Evolutionary conservation across 2,113 vertebrate species (phyloP), one percentile per base, ranked within the genome.

Genomic region (Arothron firmamentum): DNA sequence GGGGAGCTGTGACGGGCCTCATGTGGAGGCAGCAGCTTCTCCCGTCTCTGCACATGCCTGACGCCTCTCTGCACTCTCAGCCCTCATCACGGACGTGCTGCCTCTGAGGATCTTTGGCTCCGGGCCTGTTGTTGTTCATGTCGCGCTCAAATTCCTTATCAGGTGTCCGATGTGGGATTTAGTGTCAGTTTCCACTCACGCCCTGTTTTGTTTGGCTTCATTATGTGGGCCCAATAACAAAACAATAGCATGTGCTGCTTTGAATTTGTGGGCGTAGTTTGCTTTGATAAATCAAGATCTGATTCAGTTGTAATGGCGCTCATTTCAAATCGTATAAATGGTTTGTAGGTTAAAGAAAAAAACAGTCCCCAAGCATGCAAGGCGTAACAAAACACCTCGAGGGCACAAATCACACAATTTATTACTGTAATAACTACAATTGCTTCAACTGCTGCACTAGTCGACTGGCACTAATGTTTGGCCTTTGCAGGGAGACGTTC

Each of bases 141-240:
- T 75, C 20, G 4, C 58, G 64, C 65, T 71, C 58, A 3, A 12
- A 65, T 74, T 75, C 67, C 72, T 87, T 87, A 87, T 88, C 87
- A 86, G 85, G 87, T 88, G 87, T 86, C 78, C 71, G 70, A 75
- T 42, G 73, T 55, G 73, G 80, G 38, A 79, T 72, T 74, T 52
- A 67, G 77, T 85, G 86, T 86, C 72, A 53, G 20, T 51, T 75
- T 56, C 65, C 51, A 59, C 57, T 74, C 59, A 72, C 72, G 50
- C 65, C 19, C 52, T 46, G 54, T 25, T 21, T 62, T 68, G 63
- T 65, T 70, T 11, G 52, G 71, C 70, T 50, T 49, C 15, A 54
- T 17, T 55, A 51, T 38, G 23, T 2, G 3, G 31, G 23, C 12
- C 42, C 21, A 51, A 23, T 20, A 56, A 61, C 52, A 56, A 31